Evolutionary conservation across 2,888 invertebrate species (phyloP), one percentile per base, ranked within the genome.

Genomic region (Drosophila aldrichi): DNA sequence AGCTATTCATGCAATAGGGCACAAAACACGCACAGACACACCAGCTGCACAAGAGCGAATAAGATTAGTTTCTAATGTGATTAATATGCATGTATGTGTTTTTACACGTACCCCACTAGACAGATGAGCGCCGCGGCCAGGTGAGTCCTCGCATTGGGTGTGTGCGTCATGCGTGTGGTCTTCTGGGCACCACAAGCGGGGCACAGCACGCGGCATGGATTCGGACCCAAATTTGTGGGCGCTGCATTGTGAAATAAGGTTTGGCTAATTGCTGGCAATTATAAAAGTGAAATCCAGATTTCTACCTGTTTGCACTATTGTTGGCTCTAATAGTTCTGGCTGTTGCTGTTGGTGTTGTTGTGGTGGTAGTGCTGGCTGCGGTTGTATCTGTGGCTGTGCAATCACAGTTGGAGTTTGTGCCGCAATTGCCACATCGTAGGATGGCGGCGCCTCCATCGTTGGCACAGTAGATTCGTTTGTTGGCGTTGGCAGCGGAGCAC

Each of bases 1-100:
- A 92, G 72, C 92, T 92, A 44, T 89, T 90, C 92, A 92, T 92
- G 77, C 92, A 92, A 55, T 92, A 92, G 20, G 92, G 92, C 20
- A 92, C 91, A 62, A 82, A 86, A 36, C 92, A 92, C n/a, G 92
- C 92, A 69, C 91, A 92, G 61, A 91, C 91, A 79, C 92, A 92
- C 91, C 92, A 92, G 29, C 92, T 92, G 25, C 2, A 52, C 18
- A 58, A 59, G 2, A 12, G 6, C 0, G 1, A 51, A 38, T 12
- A 9, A 3, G 14, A 49, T 22, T 34, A 14, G 12, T 7, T 3
- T 9, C 29, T 16, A 16, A 38, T 16, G 14, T 1, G n/a, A 48
- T 29, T 48, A 10, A 10, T n/a, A 22, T 16, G 4, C 3, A 44
- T 7, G 10, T 22, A 22, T 25, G 12, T n/a, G 18, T 32, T 2